Evolutionary conservation across 2,113 vertebrate genomes (phyloP).

Genomic region (Myotis brandtii): DNA sequence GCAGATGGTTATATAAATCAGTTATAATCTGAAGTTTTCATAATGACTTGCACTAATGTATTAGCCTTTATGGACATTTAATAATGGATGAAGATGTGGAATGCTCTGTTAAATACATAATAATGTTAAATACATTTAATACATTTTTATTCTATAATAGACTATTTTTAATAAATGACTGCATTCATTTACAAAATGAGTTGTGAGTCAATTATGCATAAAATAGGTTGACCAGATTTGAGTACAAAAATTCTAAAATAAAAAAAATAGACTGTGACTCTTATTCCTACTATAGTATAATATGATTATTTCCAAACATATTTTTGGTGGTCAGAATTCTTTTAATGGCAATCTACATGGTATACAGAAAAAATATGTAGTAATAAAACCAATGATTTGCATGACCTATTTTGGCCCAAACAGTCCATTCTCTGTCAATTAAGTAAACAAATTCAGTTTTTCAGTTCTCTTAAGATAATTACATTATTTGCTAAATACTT

Average conservation of each 20-base stretch:
- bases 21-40: slow-evolving; percentile 16
- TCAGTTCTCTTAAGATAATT: not conserved
- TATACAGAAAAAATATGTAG: not conserved
- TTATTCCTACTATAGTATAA: not conserved
- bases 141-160: not conserved
- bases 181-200: not conserved
- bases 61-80: slow-evolving; percentile 9
- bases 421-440: not conserved
- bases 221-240: not conserved
- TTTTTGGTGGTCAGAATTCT: not conserved
- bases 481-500: not conserved
- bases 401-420: not conserved
- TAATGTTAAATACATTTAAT: not conserved
- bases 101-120: not conserved
- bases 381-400: not conserved
- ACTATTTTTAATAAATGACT: not conserved
- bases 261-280: not conserved
- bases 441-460: not conserved
- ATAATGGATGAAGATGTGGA: not conserved
- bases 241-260: slow-evolving; percentile 21
- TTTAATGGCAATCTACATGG: not conserved
- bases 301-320: not conserved
- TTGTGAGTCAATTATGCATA: not conserved
- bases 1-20: not conserved
- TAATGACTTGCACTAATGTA: slow-evolving; percentile 6